A percentile compares a stretch with the other conserved stretches of the same genome.
Evolutionary conservation across 2,113 vertebrate genomes (phyloP).

Genomic region (Heterotilapia buettikoferi): DNA sequence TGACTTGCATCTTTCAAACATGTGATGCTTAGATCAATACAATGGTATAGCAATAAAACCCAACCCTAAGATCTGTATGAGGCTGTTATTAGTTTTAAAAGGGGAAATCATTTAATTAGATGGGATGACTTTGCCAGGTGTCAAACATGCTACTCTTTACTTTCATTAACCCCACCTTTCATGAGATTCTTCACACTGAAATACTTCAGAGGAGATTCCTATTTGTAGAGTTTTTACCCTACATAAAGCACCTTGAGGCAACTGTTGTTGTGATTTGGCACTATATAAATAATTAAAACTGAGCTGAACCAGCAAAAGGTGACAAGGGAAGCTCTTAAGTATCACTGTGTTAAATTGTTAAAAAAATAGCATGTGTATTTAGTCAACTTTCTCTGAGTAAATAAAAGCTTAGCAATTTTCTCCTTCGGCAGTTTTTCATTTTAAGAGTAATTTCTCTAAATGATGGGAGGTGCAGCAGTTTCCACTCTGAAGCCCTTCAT

Average conservation of each 20-base stretch:
- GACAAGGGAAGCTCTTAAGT: neutral
- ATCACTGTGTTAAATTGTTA: slow-evolving; percentile 5
- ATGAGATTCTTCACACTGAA: neutral
- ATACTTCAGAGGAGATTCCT: neutral
- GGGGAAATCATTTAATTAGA: neutral
- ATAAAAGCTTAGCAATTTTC: slow-evolving; percentile 16
- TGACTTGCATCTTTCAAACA: neutral
- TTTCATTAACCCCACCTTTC: neutral
- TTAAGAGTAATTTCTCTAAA: slow-evolving; percentile 43
- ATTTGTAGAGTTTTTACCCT: neutral
- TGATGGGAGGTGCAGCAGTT: slow-evolving; percentile 26
- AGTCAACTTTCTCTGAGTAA: neutral
- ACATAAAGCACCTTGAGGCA: neutral
- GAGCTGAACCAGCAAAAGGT: neutral
- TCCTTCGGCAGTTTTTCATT: slow-evolving; percentile 25
- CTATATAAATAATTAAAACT: neutral
- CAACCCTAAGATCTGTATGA: neutral
- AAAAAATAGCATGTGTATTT: slow-evolving; percentile 6
- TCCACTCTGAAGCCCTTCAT: slow-evolving; percentile 49
- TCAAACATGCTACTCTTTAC: neutral
- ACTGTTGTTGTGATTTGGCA: neutral
- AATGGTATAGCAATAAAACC: neutral
- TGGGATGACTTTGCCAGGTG: neutral
- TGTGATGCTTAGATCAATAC: neutral
- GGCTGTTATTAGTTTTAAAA: neutral